Evolutionary conservation across 2,113 vertebrate species (phyloP).

Genomic region (Tetrao urogallus): DNA sequence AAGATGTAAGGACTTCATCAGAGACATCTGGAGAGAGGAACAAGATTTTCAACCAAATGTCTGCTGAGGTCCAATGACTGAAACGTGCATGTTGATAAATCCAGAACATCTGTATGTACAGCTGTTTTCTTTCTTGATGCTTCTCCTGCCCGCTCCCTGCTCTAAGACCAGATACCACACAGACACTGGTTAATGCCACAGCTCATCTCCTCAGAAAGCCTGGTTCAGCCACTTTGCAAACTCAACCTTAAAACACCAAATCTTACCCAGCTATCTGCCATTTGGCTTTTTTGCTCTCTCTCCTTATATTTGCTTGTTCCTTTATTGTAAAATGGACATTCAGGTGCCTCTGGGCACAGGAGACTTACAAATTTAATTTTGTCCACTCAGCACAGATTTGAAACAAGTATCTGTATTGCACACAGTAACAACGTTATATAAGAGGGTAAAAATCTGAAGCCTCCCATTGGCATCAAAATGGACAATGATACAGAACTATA

Average conservation of each 20-base stretch:
- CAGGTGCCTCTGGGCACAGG: neutral
- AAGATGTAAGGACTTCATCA: neutral
- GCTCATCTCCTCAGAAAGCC: neutral
- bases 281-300: neutral
- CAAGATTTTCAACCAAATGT: neutral
- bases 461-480: slow-evolving; percentile 34
- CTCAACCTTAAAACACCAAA: neutral
- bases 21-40: neutral
- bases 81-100: neutral
- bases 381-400: neutral
- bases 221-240: neutral
- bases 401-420: neutral
- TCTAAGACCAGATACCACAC: neutral
- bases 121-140: neutral
- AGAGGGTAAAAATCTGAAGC: slow-evolving; percentile 39
- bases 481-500: slow-evolving; percentile 21
- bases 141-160: neutral
- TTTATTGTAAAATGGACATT: neutral
- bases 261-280: neutral
- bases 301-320: neutral
- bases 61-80: neutral
- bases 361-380: neutral
- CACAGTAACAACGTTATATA: slow-evolving; percentile 23
- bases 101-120: neutral
- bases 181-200: neutral